Evolutionary conservation across 2,797 vertebrate species (phyloP), one percentile per base, ranked within the genome.

Genomic region (Sebastes miniatus): DNA sequence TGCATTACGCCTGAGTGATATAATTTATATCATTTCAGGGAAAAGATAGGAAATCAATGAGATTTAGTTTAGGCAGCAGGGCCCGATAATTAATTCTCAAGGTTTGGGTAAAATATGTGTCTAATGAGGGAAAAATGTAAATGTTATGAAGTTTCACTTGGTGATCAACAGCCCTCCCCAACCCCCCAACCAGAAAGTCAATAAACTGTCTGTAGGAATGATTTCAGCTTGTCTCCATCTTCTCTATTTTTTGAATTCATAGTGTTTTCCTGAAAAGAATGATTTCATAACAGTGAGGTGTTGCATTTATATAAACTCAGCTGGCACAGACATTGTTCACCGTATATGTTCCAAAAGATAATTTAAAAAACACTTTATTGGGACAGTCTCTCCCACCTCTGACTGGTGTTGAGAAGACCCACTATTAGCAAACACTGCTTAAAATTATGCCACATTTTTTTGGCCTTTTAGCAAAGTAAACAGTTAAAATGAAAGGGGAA

Each of bases 71-170:
- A 20, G 77, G 83, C 80, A 83, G 83, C 64, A 34, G 31, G 59
- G 67, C 78, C 65, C 25, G 14, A 79, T 89, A 88, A 93, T 92
- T 87, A 87, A 94, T 94, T 93, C 89, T 95, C 90, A 93, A 93
- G 92, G 91, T 90, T 88, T 90, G 72, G 80, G 32, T 89, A 78
- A 89, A 90, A 91, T 83, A 89, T 77, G 75, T 67, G 62, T 77
- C 87, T 92, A 93, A 93, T 92, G 88, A 92, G 85, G 67, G 67
- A 75, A 89, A 88, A 87, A 91, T 93, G 83, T 87, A 89, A 90
- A 92, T 92, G 74, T 80, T 88, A 81, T 84, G 61, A 88, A 87
- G 87, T 86, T 86, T 87, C 20, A 82, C 79, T 82, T 43, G 43
- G 59, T 65, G 13, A 82, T 66, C 66, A 52, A 62, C 24, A 18